Evolutionary conservation across 2,113 vertebrate genomes (phyloP), one percentile per base, ranked within the genome.

Genomic region (Hippotragus niger): DNA sequence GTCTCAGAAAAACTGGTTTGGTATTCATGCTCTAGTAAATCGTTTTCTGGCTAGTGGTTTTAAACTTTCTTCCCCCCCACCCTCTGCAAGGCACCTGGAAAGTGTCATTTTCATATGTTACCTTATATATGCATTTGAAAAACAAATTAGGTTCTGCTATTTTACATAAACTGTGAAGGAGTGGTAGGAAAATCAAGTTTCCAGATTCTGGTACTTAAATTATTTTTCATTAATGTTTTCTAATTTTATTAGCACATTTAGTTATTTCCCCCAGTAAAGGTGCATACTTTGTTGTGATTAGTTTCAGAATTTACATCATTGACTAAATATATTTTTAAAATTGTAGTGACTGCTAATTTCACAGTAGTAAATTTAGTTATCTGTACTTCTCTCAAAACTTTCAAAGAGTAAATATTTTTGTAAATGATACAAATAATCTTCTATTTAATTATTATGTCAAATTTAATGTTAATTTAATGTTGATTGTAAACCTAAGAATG

Each of bases 151-250:
- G 3, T 58, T 80, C 29, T 62, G 9, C 47, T 62, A 60, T 53
- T 97, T 95, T 97, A 87, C 78, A 91, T 98, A 74, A 95, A 93
- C 36, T 58, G 50, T 83, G 25, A 87, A 45, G 33, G 19, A 52
- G 17, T 64, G 9, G 4, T 86, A 96, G 89, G 82, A 86, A 95
- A 97, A 95, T 89, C 19, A 97, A 21, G 19, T 87, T 85, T 93
- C 7, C 25, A 89, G 13, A 2, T 78, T 13, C 33, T 3, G 50
- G n/a, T 1, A 67, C 47, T 90, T 94, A 85, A 87, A 85, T 60
- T 25, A 17, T 60, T 93, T 97, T 94, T 71, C 43, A 76, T 94
- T 90, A 82, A 81, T 53, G 10, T 64, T 88, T 81, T 90, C 74
- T 85, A 14, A 94, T 94, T 97, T 97, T 93, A 88, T 67, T 93